Evolutionary conservation across 2,113 vertebrate genomes (phyloP).

Genomic region (Spea multiplicata): DNA sequence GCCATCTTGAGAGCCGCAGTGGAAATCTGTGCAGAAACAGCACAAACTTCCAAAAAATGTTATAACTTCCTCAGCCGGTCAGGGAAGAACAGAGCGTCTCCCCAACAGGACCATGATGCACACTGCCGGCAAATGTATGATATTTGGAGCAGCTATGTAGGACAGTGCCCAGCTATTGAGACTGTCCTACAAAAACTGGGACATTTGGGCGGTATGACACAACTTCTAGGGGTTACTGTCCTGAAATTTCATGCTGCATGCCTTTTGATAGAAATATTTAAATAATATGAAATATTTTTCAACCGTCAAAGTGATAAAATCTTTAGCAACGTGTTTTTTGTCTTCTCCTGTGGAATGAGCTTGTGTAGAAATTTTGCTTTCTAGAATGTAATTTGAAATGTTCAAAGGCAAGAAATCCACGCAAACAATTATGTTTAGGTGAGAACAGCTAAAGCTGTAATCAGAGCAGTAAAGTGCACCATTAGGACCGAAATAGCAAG

Average conservation of each 20-base stretch:
- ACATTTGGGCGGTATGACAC: no score
- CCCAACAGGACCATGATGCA: no score
- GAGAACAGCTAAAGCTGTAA: conserved; percentile 5
- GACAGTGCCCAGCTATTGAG: no score
- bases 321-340: background rate
- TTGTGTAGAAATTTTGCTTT: background rate
- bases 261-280: background rate
- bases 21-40: no score
- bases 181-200: no score
- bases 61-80: no score
- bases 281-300: background rate
- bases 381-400: conserved; percentile 2
- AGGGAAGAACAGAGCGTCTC: no score
- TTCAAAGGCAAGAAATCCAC: conserved; percentile 19
- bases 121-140: no score
- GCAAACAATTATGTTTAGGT: conserved; percentile 8
- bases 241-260: background rate
- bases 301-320: background rate
- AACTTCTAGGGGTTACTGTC: no score
- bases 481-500: background rate
- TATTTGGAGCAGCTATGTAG: no score
- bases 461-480: conserved; percentile 7
- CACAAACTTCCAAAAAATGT: no score
- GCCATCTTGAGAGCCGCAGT: no score
- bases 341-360: background rate